phyloP scores from a whole-genome alignment of 1,140 invertebrate genomes.

The Pseudoatta argentina region DNA sequence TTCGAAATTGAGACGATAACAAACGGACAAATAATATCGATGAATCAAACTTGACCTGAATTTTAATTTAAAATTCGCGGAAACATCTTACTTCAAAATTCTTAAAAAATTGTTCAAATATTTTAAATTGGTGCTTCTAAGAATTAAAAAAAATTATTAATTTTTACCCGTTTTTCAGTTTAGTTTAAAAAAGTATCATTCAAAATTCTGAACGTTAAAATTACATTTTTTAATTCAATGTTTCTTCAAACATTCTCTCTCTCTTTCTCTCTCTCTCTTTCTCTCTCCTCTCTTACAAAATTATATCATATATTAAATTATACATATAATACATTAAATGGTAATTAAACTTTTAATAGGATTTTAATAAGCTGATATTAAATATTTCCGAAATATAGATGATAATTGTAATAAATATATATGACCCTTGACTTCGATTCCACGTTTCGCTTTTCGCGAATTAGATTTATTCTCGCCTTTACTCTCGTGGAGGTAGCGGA shows the following conservation, averaged over 20 bases:
- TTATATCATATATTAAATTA: constrained; percentile 3
- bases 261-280: no score
- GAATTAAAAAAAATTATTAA: background rate
- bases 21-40: background rate
- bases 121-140: background rate
- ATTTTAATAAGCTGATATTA: constrained; percentile 4
- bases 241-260: background rate
- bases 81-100: background rate
- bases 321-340: background rate
- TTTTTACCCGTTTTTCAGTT: background rate
- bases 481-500: background rate
- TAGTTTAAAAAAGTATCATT: background rate
- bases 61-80: background rate
- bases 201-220: background rate
- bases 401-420: constrained; percentile 8
- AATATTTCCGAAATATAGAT: background rate
- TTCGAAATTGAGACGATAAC: background rate
- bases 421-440: background rate
- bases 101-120: background rate
- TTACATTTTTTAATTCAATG: background rate
- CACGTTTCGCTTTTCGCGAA: constrained; percentile 17
- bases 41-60: background rate
- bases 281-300: background rate
- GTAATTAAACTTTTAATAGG: background rate
- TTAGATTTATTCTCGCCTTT: constrained; percentile 7